Percentiles rank a stretch among this genome's conserved stretches.
These are phyloP conservation scores for Corapipo altera DNA, from an alignment of 2,113 vertebrate genomes.

Conservation along the genomic window DNA sequence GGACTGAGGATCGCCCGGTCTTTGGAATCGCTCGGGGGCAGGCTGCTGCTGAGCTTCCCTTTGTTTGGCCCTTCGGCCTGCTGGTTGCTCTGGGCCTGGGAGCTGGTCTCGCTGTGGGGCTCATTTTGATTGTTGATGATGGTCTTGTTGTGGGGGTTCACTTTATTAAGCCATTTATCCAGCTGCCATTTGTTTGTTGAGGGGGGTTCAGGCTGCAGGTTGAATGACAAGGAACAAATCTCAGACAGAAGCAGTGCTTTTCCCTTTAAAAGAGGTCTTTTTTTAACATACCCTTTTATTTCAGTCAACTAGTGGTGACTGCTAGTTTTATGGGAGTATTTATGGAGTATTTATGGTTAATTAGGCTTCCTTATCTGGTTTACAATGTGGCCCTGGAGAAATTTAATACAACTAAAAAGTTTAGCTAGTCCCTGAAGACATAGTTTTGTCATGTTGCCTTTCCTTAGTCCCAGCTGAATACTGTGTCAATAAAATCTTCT, in stretches of 20 bases:
- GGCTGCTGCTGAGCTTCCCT: conserved; percentile 76
- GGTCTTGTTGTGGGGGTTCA: conserved; percentile 92
- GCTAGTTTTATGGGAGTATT: conserved; percentile 58
- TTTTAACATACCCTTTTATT: conserved; percentile 23
- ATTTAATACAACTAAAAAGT: conserved; percentile 68
- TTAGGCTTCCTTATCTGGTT: conserved; percentile 70
- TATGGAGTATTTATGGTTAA: conserved; percentile 70
- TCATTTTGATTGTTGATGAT: conserved; percentile 88
- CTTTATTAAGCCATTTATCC: conserved; percentile 97
- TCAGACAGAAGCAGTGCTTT: conserved; percentile 17
- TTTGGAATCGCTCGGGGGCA: conserved; percentile 75
- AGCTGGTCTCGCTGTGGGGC: conserved; percentile 74
- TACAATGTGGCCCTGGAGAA: conserved; percentile 62
- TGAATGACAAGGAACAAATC: conserved; percentile 7
- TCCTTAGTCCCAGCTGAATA: conserved; percentile 50
- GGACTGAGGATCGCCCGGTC: conserved; percentile 79
- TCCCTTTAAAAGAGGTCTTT: neutral
- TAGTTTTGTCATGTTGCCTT: conserved; percentile 60
- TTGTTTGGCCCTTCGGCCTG: conserved; percentile 78
- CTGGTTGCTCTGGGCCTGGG: conserved; percentile 75
- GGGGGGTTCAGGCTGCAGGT: conserved; percentile 86
- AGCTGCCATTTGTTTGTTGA: conserved; percentile 95
- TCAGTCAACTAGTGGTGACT: conserved; percentile 41
- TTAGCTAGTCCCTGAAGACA: conserved; percentile 61
- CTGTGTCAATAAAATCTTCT: conserved; percentile 63